A percentile compares a stretch with the other conserved stretches of the same genome.
These are phyloP conservation scores for Ciconia nigra DNA, from an alignment of 2,797 vertebrate genomes.

Conservation along the genomic window DNA sequence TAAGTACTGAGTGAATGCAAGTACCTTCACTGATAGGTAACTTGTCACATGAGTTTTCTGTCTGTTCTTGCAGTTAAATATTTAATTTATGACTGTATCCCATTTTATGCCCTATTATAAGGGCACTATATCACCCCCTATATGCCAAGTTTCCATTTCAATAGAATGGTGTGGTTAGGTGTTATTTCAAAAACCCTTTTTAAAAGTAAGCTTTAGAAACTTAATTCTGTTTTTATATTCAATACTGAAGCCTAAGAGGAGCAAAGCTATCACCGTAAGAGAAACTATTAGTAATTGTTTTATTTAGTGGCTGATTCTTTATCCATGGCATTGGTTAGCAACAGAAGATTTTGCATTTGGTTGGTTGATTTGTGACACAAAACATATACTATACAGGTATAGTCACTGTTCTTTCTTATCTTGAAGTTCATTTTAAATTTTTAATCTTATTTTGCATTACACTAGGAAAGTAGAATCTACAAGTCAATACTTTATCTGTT, in stretches of 20 bases:
- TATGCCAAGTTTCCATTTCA: neutral
- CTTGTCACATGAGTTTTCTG: neutral
- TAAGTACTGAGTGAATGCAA: neutral
- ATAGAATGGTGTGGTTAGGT: neutral
- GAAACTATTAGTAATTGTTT: neutral
- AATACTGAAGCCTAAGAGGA: neutral
- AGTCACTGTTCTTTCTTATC: neutral
- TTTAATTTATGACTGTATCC: neutral
- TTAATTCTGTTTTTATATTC: neutral
- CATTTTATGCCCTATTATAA: neutral
- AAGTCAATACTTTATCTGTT: neutral
- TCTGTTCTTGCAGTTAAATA: neutral
- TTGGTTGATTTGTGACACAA: neutral
- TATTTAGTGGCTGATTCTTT: neutral
- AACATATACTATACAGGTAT: fast-evolving
- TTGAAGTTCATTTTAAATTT: neutral
- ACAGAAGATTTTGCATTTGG: neutral
- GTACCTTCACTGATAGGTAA: neutral
- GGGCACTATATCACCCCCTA: no score
- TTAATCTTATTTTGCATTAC: neutral
- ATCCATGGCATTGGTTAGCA: neutral
- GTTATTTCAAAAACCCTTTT: neutral
- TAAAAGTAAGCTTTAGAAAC: neutral
- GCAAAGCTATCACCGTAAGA: neutral
- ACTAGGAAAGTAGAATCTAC: neutral